These are phyloP conservation scores for Lagorchestes hirsutus DNA, from an alignment of 2,797 vertebrate species.

Conservation along the genomic window DNA sequence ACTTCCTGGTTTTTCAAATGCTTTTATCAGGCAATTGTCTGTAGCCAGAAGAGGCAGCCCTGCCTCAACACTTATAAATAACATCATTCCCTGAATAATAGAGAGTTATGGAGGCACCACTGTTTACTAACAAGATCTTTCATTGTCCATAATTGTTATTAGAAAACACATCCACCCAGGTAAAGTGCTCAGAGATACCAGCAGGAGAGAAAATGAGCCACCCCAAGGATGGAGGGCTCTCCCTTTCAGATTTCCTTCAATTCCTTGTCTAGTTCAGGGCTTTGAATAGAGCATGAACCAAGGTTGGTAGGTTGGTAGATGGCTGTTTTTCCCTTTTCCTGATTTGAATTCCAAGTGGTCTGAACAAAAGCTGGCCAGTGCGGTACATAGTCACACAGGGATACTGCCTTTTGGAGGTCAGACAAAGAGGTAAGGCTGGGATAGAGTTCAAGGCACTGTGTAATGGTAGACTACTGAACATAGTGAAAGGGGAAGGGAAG, in stretches of 20 bases:
- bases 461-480: not conserved
- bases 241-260: not conserved
- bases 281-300: not conserved
- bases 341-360: not conserved
- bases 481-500: not conserved
- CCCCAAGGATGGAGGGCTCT: not conserved
- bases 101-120: not conserved
- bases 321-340: not conserved
- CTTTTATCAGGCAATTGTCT: not conserved
- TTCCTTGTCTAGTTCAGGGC: not conserved
- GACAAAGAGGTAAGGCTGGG: slow-evolving; percentile 4
- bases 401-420: slow-evolving; percentile 24
- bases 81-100: not conserved
- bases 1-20: not conserved
- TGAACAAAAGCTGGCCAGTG: not conserved
- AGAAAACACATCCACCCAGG: not conserved
- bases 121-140: not conserved
- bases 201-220: not conserved
- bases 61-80: rapidly evolving
- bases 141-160: not conserved
- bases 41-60: not conserved
- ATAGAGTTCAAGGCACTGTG: not conserved
- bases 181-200: not conserved
- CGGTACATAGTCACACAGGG: not conserved
- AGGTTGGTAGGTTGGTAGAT: not conserved